Evolutionary conservation across 1,140 invertebrate genomes (phyloP), one percentile per base, ranked within the genome.

Genomic region (Physella acuta): DNA sequence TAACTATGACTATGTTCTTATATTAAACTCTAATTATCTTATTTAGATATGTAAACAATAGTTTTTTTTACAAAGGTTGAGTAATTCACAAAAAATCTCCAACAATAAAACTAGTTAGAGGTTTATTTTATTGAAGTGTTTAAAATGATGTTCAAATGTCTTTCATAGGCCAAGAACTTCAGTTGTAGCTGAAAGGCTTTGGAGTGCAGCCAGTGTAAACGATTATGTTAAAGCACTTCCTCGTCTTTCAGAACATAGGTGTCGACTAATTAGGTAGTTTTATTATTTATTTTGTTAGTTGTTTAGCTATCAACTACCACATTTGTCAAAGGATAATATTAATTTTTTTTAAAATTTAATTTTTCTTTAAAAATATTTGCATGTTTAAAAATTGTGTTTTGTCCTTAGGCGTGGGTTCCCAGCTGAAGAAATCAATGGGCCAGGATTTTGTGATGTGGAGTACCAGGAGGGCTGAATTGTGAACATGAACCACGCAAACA

Each of bases 241-340:
- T 37, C 86, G 94, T 55, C 78, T 95, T 0, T 92, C 94, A 78
- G 93, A 94, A 81, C 93, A 95, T 73, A 85, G 91, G 16, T 97
- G 94, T 84, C 86, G 93, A 17, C 90, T 97, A 89, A 88, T 93
- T 59, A 88, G 85, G 76, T 89, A 91, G 59, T 90, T 53, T 1
- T n/a, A 55, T 17, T 34, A 17, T 36, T 65, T 11, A 66, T 20
- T 30, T 34, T 14, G n/a, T n/a, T n/a, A n/a, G n/a, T n/a, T n/a
- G n/a, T n/a, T n/a, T n/a, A n/a, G n/a, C n/a, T n/a, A n/a, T n/a
- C n/a, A n/a, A n/a, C n/a, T n/a, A n/a, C n/a, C n/a, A n/a, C n/a
- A n/a, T n/a, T n/a, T n/a, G n/a, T n/a, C n/a, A n/a, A n/a, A n/a
- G n/a, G n/a, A n/a, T n/a, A n/a, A n/a, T n/a, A n/a, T n/a, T n/a